Evolutionary conservation across 2,797 vertebrate genomes (phyloP).

Genomic region (Microtus agrestis): DNA sequence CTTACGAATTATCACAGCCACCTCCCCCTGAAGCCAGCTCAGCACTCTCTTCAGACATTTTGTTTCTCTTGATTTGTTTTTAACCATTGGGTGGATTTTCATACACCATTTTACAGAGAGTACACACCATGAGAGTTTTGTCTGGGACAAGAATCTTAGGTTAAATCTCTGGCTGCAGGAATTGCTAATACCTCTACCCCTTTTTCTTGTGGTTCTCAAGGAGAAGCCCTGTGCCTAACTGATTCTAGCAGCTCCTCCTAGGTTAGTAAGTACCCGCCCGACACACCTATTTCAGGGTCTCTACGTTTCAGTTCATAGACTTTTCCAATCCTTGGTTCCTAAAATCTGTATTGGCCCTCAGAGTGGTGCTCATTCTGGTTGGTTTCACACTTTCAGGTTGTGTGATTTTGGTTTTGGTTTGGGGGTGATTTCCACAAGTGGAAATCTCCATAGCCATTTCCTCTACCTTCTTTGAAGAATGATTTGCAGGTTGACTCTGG

Average conservation of each 20-base stretch:
- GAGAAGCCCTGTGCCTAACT: not conserved
- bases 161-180: not conserved
- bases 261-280: not conserved
- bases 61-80: not conserved
- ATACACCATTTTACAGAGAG: constrained; percentile 1
- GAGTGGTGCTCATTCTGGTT: not conserved
- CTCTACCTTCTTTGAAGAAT: constrained; percentile 47
- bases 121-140: not conserved
- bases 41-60: not conserved
- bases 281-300: not conserved
- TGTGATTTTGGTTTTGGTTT: not conserved
- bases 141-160: not conserved
- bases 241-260: not conserved
- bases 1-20: not conserved
- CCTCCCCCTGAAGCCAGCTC: not conserved
- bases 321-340: constrained; percentile 35
- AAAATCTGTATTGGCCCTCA: not conserved
- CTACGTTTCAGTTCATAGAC: not conserved
- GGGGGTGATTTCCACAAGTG: constrained; percentile 1
- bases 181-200: not conserved
- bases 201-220: not conserved
- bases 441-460: constrained; percentile 16
- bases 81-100: not conserved
- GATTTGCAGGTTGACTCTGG: constrained; percentile 7
- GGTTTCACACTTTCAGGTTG: not conserved